Base-by-base conservation (phyloP, 2,797 vertebrate genomes). In the Sylvia borin region DNA sequence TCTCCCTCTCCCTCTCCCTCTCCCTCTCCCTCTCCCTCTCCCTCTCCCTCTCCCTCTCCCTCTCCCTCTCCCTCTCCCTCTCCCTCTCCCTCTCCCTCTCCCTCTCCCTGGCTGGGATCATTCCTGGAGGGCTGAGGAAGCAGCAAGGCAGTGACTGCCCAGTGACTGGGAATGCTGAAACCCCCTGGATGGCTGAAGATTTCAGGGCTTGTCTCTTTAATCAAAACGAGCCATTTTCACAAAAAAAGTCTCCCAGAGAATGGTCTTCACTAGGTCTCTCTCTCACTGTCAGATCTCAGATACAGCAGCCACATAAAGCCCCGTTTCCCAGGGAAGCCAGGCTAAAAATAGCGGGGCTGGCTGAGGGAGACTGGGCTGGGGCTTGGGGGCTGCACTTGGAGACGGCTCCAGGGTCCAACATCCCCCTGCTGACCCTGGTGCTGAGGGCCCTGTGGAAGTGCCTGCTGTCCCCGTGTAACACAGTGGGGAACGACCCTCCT, bases 261-360 rank as follows among this genome's bases (percentile, higher is more conserved):
- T 11, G 70, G 55, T 83, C 85, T 80, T 36, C 66, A 84, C 75
- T 83, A 29, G 88, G 72, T 85, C 75, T 54, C 78, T 86, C 60
- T 58, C 55, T 72, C 26, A 2, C 72, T 93, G 95, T 80, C 90
- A 93, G 26, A 55, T 51, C 85, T 55, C 36, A 76, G 92, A 80
- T 90, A 3, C 72, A 88, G 92, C 92, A 96, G 78, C 55, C 85
- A 90, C 95, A 89, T 5, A 85, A 85, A 90, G 18, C 17, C 51
- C 54, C 0, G 93, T 94, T 96, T 96, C 96, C 96, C 90, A 85
- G 92, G 96, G 96, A 96, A 93, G 94, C 95, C 43, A 70, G 43
- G 38, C 65, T 95, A 96, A 95, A 91, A 95, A 93, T 96, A 96
- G 65, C 10, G 5, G 11, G 53, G 60, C 81, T 79, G 85, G 47